Evolutionary conservation across 2,888 invertebrate species (phyloP), one percentile per base, ranked within the genome.

Genomic region (Brachylomia viminalis): DNA sequence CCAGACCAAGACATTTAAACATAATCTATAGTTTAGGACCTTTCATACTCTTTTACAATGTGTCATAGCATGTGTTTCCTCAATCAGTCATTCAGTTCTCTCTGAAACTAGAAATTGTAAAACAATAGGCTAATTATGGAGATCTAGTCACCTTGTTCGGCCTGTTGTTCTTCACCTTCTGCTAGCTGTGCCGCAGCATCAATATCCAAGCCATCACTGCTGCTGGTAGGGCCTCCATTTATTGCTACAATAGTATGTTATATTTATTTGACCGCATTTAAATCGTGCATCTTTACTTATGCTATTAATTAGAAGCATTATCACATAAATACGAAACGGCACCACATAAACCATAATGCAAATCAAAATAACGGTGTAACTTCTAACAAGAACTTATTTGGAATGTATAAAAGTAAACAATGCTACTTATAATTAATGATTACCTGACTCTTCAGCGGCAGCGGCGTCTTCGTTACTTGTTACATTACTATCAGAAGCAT

Each of bases 151-250:
- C 95, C 95, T 93, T 91, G 92, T 65, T 93, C 94, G 68, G 90
- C 87, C 47, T 92, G 90, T 47, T 91, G 91, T 23, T 93, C 93
- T 54, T 94, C 94, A 86, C 87, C 91, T 66, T 92, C 94, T 56
- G 88, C 90, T 54, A 90, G 76, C 45, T 92, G 91, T 58, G 87
- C 90, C n/a, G 88, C 92, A 77, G 92, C 92, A 74, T 94, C 95
- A 74, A 91, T 87, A 81, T 94, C 94, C 89, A 95, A 86, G 76
- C 91, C 94, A 91, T 96, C 95, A 86, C 95, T 95, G 91, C 96
- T 96, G 89, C 96, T 96, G 54, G 95, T 94, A 33, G 96, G 95
- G 71, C 90, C 95, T 75, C 95, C 96, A 92, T 95, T 95, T 82
- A 93, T 86, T 68, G 91, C 95, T 95, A 91, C 68, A 91, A 80